Evolutionary conservation across 2,113 vertebrate species (phyloP).

Genomic region (Oryzias celebensis): DNA sequence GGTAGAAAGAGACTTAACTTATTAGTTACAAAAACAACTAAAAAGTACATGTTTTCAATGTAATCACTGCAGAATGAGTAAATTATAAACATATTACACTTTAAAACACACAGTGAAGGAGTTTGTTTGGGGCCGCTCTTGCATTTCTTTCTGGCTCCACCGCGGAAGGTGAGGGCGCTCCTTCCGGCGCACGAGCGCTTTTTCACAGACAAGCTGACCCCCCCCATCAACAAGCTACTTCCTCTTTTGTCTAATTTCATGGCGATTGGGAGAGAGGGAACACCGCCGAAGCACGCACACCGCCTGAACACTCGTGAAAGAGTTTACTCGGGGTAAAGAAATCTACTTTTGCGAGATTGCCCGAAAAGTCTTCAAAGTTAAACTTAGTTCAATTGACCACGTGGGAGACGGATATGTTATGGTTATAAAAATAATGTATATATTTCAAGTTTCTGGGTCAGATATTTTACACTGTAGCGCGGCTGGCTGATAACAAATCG

Average conservation of each 20-base stretch:
- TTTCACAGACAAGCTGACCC: conserved; percentile 60
- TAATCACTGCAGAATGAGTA: no score
- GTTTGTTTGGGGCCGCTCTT: background rate
- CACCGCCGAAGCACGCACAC: conserved; percentile 70
- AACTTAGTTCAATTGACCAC: background rate
- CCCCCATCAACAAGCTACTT: conserved; percentile 71
- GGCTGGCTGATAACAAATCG: conserved; percentile 69
- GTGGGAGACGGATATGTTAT: conserved; percentile 13
- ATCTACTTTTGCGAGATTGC: conserved; percentile 24
- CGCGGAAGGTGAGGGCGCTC: conserved; percentile 75
- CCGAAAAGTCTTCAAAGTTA: conserved; percentile 10
- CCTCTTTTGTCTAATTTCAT: conserved; percentile 80
- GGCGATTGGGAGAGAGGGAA: conserved; percentile 79
- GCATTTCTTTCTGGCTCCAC: conserved; percentile 40
- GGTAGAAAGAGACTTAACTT: no score
- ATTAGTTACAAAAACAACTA: no score
- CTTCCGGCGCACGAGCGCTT: conserved; percentile 57
- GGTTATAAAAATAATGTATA: background rate
- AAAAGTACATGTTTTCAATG: no score
- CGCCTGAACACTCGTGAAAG: conserved; percentile 66
- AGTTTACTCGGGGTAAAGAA: conserved; percentile 73
- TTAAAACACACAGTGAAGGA: background rate
- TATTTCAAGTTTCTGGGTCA: conserved; percentile 40
- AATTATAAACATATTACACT: no score
- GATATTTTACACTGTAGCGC: conserved; percentile 68